Base-by-base conservation (phyloP, 2,113 vertebrate species). In the Brachypodius melanocephalos region DNA sequence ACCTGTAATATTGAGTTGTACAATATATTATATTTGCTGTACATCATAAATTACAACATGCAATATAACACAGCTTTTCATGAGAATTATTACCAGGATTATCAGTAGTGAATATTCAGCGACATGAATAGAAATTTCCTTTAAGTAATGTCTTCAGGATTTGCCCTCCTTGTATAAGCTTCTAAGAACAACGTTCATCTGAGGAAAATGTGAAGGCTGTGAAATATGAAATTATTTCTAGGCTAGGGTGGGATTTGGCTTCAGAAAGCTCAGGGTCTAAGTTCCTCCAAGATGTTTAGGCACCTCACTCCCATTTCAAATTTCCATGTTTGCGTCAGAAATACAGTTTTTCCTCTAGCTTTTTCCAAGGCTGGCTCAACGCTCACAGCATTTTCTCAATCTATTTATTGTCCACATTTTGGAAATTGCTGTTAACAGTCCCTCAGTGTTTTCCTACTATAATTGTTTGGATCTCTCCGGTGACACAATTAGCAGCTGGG, bases 161-260 rank as follows among this genome's bases (percentile, higher is more conserved):
- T 89, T 2, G 16, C 49, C 61, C 54, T 95, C 58, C 57, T 71
- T 49, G 19, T 67, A 38, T 21, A 78, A 85, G 87, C 28, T 74
- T 78, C 26, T 85, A 87, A 93, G 75, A 89, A 82, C 68, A 75
- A 89, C 43, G 49, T 59, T 58, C 46, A 71, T 14, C 79, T 15
- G 36, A 89, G 72, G 89, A 91, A 95, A 94, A 93, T 29, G 58
- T 75, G 77, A 91, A 89, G 17, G 42, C 46, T 88, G 42, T 67
- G 42, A 95, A 93, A 89, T 38, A 94, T 20, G 19, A 83, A 89
- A 88, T 88, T 91, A 73, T 87, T 95, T 68, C 74, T 54, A 90
- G 82, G 55, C 78, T 83, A 69, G 71, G 51, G 85, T 20, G 8
- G 89, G 89, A 91, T 88, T 88, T 95, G 78, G 67, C 72, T 96